Evolutionary conservation across 2,888 invertebrate species (phyloP).

Genomic region (Cremastobaeus sp.): DNA sequence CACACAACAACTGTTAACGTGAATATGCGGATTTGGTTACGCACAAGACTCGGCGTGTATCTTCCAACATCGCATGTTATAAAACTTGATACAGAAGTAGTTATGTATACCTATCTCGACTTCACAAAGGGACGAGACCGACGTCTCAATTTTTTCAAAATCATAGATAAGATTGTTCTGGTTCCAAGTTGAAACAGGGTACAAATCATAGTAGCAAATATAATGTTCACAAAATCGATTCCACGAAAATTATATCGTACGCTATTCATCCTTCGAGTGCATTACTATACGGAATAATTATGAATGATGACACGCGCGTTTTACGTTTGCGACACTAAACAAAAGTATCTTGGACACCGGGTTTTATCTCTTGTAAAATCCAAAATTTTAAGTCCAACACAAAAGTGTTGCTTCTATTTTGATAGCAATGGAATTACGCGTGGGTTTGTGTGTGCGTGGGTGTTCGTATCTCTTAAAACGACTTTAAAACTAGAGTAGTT

Average conservation of each 20-base stretch:
- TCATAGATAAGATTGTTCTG: constrained; percentile 72
- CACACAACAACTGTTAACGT: constrained; percentile 61
- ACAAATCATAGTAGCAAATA: constrained; percentile 40
- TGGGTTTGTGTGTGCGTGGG: too few species aligned
- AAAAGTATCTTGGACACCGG: too few species aligned
- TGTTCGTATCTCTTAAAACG: too few species aligned
- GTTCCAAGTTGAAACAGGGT: constrained; percentile 44
- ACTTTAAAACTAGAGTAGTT: constrained; percentile 8
- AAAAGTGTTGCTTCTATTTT: too few species aligned
- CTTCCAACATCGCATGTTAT: constrained; percentile 69
- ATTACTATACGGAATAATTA: constrained; percentile 39
- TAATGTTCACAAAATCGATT: constrained; percentile 48
- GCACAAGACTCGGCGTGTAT: constrained; percentile 68
- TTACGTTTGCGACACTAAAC: too few species aligned
- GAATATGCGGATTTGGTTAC: constrained; percentile 73
- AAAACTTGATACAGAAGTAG: constrained; percentile 72
- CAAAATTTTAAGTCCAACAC: too few species aligned
- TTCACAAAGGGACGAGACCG: constrained; percentile 72
- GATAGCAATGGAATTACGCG: too few species aligned
- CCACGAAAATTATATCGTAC: constrained; percentile 37
- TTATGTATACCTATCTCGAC: constrained; percentile 70
- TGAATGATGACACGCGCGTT: too few species aligned
- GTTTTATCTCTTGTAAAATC: too few species aligned
- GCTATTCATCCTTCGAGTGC: constrained; percentile 30
- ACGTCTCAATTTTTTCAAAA: constrained; percentile 68